Percentiles rank a stretch among this genome's conserved stretches.
Conservation (phyloP, 2,888 invertebrate species). For the Epicampocera succincta region DNA sequence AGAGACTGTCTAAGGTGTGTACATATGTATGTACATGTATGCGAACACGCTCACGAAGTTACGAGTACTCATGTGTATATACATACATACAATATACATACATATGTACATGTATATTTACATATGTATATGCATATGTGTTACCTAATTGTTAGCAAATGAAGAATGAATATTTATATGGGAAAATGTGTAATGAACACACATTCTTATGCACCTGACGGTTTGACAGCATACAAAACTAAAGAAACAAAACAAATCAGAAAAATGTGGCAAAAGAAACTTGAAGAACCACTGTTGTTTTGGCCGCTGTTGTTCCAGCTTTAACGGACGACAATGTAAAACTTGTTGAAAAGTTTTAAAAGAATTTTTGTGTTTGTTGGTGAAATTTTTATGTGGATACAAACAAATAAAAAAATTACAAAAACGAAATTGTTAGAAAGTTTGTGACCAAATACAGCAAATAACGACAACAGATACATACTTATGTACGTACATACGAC, state of each 20-base stretch:
- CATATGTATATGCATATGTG: neutral
- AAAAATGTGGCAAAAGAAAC: slow-evolving; percentile 30
- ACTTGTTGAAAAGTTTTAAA: slow-evolving; percentile 54
- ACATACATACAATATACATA: no score
- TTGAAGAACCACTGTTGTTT: slow-evolving; percentile 14
- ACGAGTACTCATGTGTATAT: no score
- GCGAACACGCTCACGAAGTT: no score
- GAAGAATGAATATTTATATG: slow-evolving; percentile 47
- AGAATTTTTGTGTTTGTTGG: slow-evolving; percentile 51
- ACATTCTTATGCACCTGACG: neutral
- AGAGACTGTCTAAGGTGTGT: no score
- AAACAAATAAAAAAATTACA: slow-evolving; percentile 1
- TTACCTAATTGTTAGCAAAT: slow-evolving; percentile 54
- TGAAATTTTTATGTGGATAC: slow-evolving; percentile 49
- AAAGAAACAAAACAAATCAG: neutral
- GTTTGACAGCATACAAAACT: neutral
- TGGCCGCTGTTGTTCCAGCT: slow-evolving; percentile 7
- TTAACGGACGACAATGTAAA: slow-evolving; percentile 9
- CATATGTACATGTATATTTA: neutral
- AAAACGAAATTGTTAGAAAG: slow-evolving; percentile 52
- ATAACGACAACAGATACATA: neutral
- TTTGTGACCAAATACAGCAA: slow-evolving; percentile 46
- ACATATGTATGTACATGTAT: no score
- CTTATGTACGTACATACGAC: neutral
- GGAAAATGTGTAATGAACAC: neutral